Percentiles rank a stretch among this genome's conserved stretches.
phyloP scores from a whole-genome alignment of 1,140 invertebrate species.

The Chelonus insularis region DNA sequence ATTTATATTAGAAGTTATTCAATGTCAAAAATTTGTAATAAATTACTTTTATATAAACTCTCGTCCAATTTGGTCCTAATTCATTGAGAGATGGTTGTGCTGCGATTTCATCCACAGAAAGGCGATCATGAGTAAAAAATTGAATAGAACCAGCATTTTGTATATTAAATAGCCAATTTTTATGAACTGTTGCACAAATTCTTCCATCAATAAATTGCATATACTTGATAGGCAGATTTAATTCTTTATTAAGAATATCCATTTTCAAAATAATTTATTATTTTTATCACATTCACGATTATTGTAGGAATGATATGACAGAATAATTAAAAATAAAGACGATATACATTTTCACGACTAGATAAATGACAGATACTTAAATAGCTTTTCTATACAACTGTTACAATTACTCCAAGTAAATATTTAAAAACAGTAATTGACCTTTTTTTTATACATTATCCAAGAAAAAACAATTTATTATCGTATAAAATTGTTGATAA shows the following conservation, averaged over 20 bases:
- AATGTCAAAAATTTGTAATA: not conserved
- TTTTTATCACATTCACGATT: no score
- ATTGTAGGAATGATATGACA: no score
- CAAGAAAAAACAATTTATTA: no score
- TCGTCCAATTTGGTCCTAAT: constrained; percentile 48
- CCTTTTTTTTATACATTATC: no score
- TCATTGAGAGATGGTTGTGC: constrained; percentile 49
- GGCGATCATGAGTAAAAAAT: constrained; percentile 49
- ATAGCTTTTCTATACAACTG: no score
- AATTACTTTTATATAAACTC: constrained; percentile 51
- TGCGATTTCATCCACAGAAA: constrained; percentile 52
- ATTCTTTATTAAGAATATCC: constrained; percentile 45
- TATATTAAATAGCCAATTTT: constrained; percentile 49
- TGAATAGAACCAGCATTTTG: constrained; percentile 41
- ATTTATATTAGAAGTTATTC: no score
- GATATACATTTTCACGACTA: no score
- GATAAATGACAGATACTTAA: no score
- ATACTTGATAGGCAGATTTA: constrained; percentile 50
- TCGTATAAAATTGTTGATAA: no score
- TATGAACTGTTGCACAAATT: constrained; percentile 49
- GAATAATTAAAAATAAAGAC: no score
- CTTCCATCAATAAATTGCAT: constrained; percentile 45
- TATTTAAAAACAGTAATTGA: no score
- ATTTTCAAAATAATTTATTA: constrained; percentile 32
- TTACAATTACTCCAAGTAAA: no score